These are phyloP conservation scores for Alectura lathami DNA, from an alignment of 2,113 vertebrate genomes.

Conservation along the genomic window DNA sequence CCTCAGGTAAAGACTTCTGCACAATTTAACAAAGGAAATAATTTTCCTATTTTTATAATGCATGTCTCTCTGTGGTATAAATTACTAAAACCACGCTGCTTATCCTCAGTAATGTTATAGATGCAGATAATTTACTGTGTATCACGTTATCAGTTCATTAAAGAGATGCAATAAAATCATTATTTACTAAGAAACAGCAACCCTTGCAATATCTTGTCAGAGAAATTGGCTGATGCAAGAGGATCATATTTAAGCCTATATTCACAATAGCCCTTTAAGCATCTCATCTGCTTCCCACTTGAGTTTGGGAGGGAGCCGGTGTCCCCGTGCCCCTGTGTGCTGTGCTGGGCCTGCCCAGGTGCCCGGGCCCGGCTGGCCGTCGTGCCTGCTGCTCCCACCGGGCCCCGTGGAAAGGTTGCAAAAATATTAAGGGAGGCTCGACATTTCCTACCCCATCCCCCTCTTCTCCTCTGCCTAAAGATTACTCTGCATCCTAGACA, in stretches of 20 bases:
- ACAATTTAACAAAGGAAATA: constrained; percentile 63
- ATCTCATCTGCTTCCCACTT: constrained; percentile 30
- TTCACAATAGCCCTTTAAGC: constrained; percentile 37
- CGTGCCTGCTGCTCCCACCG: rapidly evolving
- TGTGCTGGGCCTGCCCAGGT: constrained; percentile 24
- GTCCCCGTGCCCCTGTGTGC: not conserved
- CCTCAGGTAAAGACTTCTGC: constrained; percentile 59
- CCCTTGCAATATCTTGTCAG: constrained; percentile 52
- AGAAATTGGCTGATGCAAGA: constrained; percentile 50
- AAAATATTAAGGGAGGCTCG: constrained; percentile 70
- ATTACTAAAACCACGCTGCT: constrained; percentile 61
- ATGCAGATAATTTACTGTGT: constrained; percentile 62
- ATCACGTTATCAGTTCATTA: constrained; percentile 56
- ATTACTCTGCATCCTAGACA: constrained; percentile 90
- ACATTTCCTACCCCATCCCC: constrained; percentile 54
- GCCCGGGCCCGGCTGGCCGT: not conserved
- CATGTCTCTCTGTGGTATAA: constrained; percentile 56
- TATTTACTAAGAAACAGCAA: constrained; percentile 59
- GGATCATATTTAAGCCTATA: constrained; percentile 46
- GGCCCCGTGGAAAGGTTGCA: constrained; percentile 27
- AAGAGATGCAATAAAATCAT: constrained; percentile 54
- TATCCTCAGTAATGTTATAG: constrained; percentile 54
- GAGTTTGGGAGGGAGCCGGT: constrained; percentile 10
- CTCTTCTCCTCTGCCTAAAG: constrained; percentile 79
- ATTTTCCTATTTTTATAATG: constrained; percentile 65